These are phyloP conservation scores for Augochlora pura DNA, from an alignment of 1,140 invertebrate species.

Conservation along the genomic window DNA sequence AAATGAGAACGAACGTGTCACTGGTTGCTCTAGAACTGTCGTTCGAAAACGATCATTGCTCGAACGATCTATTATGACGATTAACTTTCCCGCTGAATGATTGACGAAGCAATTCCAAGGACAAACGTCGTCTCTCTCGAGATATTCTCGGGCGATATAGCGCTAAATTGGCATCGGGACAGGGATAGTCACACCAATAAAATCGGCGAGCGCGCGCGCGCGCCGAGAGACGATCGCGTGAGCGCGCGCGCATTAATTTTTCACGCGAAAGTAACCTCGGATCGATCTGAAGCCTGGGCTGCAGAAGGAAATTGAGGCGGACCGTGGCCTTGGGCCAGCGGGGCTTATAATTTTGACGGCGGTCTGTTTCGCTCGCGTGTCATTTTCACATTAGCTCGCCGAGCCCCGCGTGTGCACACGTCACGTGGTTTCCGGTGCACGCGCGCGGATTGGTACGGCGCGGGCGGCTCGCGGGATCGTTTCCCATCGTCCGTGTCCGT, in stretches of 20 bases:
- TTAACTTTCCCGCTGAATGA: too few relatives aligned
- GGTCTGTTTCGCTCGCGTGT: slow-evolving; percentile 30
- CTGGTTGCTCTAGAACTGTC: too few relatives aligned
- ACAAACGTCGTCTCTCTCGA: too few relatives aligned
- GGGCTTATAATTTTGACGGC: slow-evolving; percentile 37
- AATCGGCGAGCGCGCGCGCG: background rate
- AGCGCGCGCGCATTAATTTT: background rate
- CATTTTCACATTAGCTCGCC: slow-evolving; percentile 28
- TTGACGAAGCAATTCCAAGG: too few relatives aligned
- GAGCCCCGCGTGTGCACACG: slow-evolving; percentile 9
- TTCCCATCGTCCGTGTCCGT: too few relatives aligned
- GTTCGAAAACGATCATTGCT: too few relatives aligned
- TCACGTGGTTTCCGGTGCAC: background rate
- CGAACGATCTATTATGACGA: too few relatives aligned
- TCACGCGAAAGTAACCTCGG: background rate
- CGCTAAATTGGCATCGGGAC: too few relatives aligned
- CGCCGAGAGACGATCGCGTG: too few relatives aligned
- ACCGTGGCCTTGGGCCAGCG: slow-evolving; percentile 32
- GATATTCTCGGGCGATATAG: too few relatives aligned
- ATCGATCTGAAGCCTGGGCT: slow-evolving; percentile 3
- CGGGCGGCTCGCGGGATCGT: too few relatives aligned
- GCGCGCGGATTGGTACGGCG: background rate
- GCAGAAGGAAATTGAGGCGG: slow-evolving; percentile 5
- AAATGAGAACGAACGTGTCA: too few relatives aligned
- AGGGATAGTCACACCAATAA: background rate